Conservation (phyloP, 1,140 invertebrate genomes). For the Spodoptera litura region DNA sequence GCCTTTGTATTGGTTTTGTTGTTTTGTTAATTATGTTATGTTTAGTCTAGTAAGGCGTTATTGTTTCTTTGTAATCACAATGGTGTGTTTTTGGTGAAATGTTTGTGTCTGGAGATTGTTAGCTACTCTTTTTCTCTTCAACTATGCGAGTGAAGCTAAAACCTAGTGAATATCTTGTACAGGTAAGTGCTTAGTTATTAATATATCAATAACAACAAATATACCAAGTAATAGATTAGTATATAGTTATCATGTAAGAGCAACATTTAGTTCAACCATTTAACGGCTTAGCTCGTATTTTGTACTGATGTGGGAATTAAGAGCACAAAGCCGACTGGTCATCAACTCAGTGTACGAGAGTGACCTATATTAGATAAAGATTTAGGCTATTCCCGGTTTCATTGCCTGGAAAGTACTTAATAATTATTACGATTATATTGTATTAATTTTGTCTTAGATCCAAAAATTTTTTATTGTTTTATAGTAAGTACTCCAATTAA, state of each 20-base stretch:
- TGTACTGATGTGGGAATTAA: neutral
- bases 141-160: neutral
- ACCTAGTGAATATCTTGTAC: too few relatives aligned
- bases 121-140: neutral
- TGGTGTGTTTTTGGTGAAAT: too few relatives aligned
- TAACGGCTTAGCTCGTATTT: slow-evolving; percentile 5
- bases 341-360: neutral
- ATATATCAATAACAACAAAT: neutral
- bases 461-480: too few relatives aligned
- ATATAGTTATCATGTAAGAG: neutral
- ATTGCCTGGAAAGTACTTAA: too few relatives aligned
- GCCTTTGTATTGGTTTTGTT: slow-evolving; percentile 28
- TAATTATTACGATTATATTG: too few relatives aligned
- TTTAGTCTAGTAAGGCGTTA: neutral
- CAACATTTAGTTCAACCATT: neutral
- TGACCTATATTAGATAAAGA: neutral
- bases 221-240: neutral
- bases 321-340: neutral
- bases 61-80: too few relatives aligned
- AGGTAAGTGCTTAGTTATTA: too few relatives aligned
- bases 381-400: too few relatives aligned
- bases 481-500: too few relatives aligned
- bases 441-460: too few relatives aligned
- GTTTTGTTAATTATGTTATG: slow-evolving; percentile 11
- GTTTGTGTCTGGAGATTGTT: too few relatives aligned